phyloP scores from a whole-genome alignment of 2,888 invertebrate species.

The Himalopsyche kuldschensis region DNA sequence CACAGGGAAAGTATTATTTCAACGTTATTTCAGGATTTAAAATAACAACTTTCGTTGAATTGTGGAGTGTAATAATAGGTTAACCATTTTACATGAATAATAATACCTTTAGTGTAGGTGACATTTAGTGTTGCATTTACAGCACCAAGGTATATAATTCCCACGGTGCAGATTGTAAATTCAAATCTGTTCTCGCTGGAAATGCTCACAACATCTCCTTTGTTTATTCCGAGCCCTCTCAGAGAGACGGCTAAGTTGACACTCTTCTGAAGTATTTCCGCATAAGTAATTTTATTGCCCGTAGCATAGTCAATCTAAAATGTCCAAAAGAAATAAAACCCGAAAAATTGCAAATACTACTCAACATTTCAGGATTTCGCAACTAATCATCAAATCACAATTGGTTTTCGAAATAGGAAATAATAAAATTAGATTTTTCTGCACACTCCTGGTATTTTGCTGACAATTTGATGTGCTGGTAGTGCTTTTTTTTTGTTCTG shows the following conservation, averaged over 20 bases:
- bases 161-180: conserved; percentile 59
- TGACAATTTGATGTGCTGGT: not conserved
- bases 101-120: conserved; percentile 61
- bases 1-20: not conserved
- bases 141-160: conserved; percentile 61
- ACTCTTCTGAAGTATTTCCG: conserved; percentile 58
- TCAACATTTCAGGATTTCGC: not conserved
- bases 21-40: not conserved
- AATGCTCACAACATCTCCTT: conserved; percentile 62
- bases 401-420: not conserved
- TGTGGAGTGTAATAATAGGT: not conserved
- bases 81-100: not conserved
- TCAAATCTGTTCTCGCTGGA: conserved; percentile 68
- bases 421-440: not conserved
- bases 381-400: too few species aligned
- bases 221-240: conserved; percentile 54
- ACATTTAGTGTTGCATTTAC: conserved; percentile 66
- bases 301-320: conserved; percentile 63
- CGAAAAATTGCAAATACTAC: not conserved
- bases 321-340: not conserved
- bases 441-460: not conserved
- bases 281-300: conserved; percentile 59
- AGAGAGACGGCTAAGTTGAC: conserved; percentile 60
- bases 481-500: too few species aligned
- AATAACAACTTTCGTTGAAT: not conserved